A percentile compares a stretch with the other conserved stretches of the same genome.
These are phyloP conservation scores for Triops cancriformis DNA, from an alignment of 1,140 invertebrate species.

Conservation along the genomic window DNA sequence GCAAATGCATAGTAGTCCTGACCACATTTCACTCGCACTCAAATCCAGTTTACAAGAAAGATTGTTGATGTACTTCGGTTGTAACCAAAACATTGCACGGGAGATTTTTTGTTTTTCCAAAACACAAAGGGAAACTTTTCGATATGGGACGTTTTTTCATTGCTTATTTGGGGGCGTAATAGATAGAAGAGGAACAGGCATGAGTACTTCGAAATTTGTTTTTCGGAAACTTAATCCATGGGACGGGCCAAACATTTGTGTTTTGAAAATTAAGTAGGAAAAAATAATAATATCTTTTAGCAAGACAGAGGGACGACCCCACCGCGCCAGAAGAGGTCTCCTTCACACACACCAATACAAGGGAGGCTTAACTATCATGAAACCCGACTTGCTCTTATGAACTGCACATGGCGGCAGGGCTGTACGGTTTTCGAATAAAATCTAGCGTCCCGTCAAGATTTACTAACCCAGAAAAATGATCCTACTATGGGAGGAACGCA, in stretches of 20 bases:
- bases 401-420: not conserved
- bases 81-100: not conserved
- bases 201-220: not conserved
- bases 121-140: not conserved
- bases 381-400: not conserved
- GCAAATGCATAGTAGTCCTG: slow-evolving; percentile 13
- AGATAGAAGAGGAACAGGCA: not conserved
- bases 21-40: not conserved
- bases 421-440: not conserved
- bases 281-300: not conserved
- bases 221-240: not conserved
- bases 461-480: not conserved
- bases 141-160: not conserved
- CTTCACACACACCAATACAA: not conserved
- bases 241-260: slow-evolving; percentile 3
- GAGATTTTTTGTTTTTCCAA: not conserved
- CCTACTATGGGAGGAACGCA: not conserved
- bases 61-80: not conserved
- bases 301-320: not conserved
- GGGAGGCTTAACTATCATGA: slow-evolving; percentile 4
- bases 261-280: not conserved
- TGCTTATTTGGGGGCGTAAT: not conserved
- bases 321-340: not conserved
- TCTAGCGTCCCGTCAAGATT: not conserved
- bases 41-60: not conserved